Conservation (phyloP, 2,797 vertebrate species). For the Notamacropus eugenii region DNA sequence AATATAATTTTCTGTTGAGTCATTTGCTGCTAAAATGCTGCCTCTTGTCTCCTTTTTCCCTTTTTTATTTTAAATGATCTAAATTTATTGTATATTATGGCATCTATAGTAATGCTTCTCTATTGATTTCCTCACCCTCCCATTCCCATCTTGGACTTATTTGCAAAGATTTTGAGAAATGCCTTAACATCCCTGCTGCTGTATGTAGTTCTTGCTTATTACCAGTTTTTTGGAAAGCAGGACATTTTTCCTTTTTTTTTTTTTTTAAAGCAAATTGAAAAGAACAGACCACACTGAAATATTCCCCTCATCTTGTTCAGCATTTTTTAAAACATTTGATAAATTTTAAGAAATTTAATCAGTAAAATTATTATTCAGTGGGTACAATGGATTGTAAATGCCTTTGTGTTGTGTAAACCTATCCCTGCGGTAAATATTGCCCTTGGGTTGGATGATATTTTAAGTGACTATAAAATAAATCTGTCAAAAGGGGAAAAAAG, state of each 20-base stretch:
- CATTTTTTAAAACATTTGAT: slow-evolving; percentile 72
- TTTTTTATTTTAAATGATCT: slow-evolving; percentile 86
- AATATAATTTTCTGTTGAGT: slow-evolving; percentile 86
- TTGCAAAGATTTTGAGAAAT: slow-evolving; percentile 79
- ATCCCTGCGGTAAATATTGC: slow-evolving; percentile 73
- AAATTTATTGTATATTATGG: slow-evolving; percentile 84
- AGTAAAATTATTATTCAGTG: slow-evolving; percentile 84
- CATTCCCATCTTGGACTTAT: slow-evolving; percentile 64
- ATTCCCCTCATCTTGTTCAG: slow-evolving; percentile 65
- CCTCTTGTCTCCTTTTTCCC: slow-evolving; percentile 84
- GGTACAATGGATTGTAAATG: slow-evolving; percentile 75
- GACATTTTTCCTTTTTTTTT: slow-evolving; percentile 48
- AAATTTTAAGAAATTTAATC: slow-evolving; percentile 86
- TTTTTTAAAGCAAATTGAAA: slow-evolving; percentile 57
- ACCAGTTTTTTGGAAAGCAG: slow-evolving; percentile 60
- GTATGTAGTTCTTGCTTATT: slow-evolving; percentile 74
- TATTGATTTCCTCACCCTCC: slow-evolving; percentile 51
- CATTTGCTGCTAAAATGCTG: slow-evolving; percentile 90
- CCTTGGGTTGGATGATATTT: slow-evolving; percentile 81
- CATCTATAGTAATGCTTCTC: slow-evolving; percentile 80
- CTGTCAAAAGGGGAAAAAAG: slow-evolving; percentile 73
- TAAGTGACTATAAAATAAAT: slow-evolving; percentile 79
- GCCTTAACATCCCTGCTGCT: slow-evolving; percentile 72
- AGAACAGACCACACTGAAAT: slow-evolving; percentile 42
- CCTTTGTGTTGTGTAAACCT: slow-evolving; percentile 71